These are phyloP conservation scores for Oryzias dopingdopingensis DNA, from an alignment of 2,797 vertebrate species.

Conservation along the genomic window DNA sequence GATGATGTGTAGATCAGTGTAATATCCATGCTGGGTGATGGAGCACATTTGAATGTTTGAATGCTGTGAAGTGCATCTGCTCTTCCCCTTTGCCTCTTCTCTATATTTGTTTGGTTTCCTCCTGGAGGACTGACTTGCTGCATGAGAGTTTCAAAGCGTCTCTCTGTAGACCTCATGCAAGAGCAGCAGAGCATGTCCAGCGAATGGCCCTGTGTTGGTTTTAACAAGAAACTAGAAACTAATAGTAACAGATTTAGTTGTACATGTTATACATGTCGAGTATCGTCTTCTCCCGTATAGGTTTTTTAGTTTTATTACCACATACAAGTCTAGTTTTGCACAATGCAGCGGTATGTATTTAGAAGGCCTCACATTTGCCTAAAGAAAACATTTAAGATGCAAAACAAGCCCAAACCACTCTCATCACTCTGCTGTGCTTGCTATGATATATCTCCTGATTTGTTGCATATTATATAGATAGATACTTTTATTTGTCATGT, in stretches of 20 bases:
- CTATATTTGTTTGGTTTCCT: constrained; percentile 1
- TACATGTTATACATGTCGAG: no score
- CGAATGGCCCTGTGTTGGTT: not conserved
- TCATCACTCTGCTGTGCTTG: no score
- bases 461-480: no score
- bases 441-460: no score
- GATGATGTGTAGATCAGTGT: fast-evolving
- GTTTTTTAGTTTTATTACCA: no score
- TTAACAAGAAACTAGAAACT: not conserved
- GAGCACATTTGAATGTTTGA: not conserved
- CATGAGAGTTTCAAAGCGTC: not conserved
- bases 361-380: no score
- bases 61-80: not conserved
- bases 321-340: no score
- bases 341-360: no score
- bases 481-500: no score
- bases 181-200: not conserved
- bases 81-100: constrained; percentile 32
- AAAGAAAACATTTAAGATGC: no score
- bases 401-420: no score
- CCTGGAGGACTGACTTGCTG: not conserved
- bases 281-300: no score
- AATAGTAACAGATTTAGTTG: not conserved
- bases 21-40: constrained; percentile 18
- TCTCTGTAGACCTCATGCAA: not conserved